Conservation (phyloP, 37 sponge, comb jelly and placozoan species). For the Dysidea cf. avara region DNA sequence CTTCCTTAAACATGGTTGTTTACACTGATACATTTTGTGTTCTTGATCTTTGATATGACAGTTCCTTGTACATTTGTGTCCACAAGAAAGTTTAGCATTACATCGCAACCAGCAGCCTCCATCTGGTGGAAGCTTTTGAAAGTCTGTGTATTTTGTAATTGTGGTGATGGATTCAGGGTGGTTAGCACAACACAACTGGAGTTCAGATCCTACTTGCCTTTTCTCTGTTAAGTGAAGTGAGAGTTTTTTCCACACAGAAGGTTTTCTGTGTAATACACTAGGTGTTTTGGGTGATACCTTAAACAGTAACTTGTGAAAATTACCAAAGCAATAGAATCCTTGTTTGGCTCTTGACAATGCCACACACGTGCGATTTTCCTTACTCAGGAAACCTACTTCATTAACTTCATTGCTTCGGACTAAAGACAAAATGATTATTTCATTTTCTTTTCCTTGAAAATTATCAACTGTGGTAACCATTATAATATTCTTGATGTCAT, state of each 20-base stretch:
- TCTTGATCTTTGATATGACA: constrained; percentile 66
- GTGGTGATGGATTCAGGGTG: constrained; percentile 57
- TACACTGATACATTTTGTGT: constrained; percentile 59
- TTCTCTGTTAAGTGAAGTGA: constrained; percentile 40
- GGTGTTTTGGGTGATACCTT: too few relatives aligned
- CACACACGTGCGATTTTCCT: constrained; percentile 78
- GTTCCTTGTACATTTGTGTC: too few relatives aligned
- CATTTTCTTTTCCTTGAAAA: constrained; percentile 99
- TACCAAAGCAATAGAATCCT: constrained; percentile 73
- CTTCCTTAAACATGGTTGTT: too few relatives aligned
- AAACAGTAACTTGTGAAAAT: too few relatives aligned
- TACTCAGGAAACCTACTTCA: constrained; percentile 82
- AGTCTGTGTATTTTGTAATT: too few relatives aligned
- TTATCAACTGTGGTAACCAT: constrained; percentile 92
- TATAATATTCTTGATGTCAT: too few relatives aligned
- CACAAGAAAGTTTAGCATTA: too few relatives aligned
- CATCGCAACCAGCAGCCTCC: too few relatives aligned
- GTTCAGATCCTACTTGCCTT: constrained; percentile 22
- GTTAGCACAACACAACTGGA: constrained; percentile 74
- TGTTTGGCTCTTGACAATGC: constrained; percentile 72
- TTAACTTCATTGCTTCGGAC: constrained; percentile 67
- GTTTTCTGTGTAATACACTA: constrained; percentile 42
- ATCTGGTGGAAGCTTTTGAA: too few relatives aligned
- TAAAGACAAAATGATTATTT: constrained; percentile 83
- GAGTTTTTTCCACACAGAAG: constrained; percentile 61